phyloP scores from a whole-genome alignment of 2,113 vertebrate species.

The pig (Sus scrofa) region T2T-Sscrofa CM000828.6:63180001-63180500 shows the following conservation, averaged over 20 bases:
- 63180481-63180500: background rate
- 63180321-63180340: accelerated
- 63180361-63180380: accelerated
- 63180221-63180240: background rate
- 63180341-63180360: background rate
- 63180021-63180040: background rate
- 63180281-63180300: too few relatives aligned
- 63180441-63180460: background rate
- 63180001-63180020: accelerated
- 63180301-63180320: accelerated
- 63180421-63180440: background rate
- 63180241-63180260: background rate
- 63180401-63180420: background rate
- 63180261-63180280: background rate
- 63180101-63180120: background rate
- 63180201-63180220: background rate
- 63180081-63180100: background rate
- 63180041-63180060: background rate
- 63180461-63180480: background rate
- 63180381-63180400: background rate
- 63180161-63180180: background rate
- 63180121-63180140: background rate
- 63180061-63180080: background rate
- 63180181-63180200: background rate
- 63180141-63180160: background rate